phyloP scores from a whole-genome alignment of 2,888 invertebrate genomes.

The Pachliopta kotzebuea region DNA sequence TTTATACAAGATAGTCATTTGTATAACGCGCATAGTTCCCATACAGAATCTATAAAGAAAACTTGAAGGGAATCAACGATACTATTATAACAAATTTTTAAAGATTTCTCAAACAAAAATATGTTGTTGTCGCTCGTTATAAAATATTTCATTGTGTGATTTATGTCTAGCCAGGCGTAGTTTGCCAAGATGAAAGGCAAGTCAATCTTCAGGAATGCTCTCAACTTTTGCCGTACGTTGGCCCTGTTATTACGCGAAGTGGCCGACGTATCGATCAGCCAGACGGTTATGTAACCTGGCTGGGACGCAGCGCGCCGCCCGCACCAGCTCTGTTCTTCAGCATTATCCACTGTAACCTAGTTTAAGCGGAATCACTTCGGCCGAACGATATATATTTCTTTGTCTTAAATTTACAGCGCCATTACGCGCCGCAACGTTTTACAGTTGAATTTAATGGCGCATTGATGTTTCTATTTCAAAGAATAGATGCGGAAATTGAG shows the following conservation, averaged over 20 bases:
- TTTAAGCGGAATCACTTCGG: constrained; percentile 33
- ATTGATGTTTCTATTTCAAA: constrained; percentile 15
- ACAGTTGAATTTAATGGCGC: constrained; percentile 9
- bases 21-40: too few relatives aligned
- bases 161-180: constrained; percentile 11
- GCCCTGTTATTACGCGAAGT: constrained; percentile 63
- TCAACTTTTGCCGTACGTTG: constrained; percentile 62
- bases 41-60: too few relatives aligned
- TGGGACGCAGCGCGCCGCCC: constrained; percentile 54
- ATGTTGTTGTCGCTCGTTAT: background rate
- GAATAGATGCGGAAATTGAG: constrained; percentile 3
- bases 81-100: background rate
- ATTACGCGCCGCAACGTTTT: constrained; percentile 20
- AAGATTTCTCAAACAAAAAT: background rate
- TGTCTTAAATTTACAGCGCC: constrained; percentile 28
- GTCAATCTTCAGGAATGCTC: constrained; percentile 46
- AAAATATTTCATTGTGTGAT: constrained; percentile 7
- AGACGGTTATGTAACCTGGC: constrained; percentile 71
- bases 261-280: constrained; percentile 71
- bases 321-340: constrained; percentile 51
- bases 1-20: too few relatives aligned
- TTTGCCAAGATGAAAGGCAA: constrained; percentile 46
- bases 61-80: too few relatives aligned
- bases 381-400: constrained; percentile 30
- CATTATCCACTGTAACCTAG: constrained; percentile 40